Percentiles rank a stretch among this genome's conserved stretches.
phyloP scores from a whole-genome alignment of 1,140 invertebrate species.

The Hycleus cichorii region DNA sequence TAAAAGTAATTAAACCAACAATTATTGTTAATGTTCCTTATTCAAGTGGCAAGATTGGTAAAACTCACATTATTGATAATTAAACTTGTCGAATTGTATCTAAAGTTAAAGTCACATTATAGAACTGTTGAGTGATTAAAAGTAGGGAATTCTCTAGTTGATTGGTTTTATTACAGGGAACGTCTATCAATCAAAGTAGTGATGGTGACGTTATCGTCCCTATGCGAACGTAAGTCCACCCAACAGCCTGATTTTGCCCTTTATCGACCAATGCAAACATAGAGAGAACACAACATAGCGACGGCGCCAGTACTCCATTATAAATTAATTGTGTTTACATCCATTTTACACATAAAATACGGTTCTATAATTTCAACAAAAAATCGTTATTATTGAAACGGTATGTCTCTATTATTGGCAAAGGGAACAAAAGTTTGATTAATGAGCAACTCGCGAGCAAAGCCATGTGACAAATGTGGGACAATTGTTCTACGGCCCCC shows the following conservation, averaged over 20 bases:
- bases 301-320: conserved; percentile 21
- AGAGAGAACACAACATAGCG: conserved; percentile 7
- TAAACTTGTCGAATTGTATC: conserved; percentile 1
- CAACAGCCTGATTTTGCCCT: too few species aligned
- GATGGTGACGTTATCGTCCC: conserved; percentile 2
- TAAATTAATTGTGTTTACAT: conserved; percentile 31
- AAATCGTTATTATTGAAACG: conserved; percentile 3
- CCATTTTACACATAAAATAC: conserved; percentile 22
- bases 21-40: not conserved
- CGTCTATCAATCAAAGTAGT: conserved; percentile 23
- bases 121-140: conserved; percentile 10
- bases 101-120: conserved; percentile 14
- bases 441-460: not conserved
- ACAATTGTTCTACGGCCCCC: too few species aligned
- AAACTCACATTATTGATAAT: conserved; percentile 16
- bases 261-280: conserved; percentile 10
- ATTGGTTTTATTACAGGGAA: conserved; percentile 24
- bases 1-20: conserved; percentile 16
- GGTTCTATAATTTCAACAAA: not conserved
- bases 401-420: not conserved
- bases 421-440: conserved; percentile 9
- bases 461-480: too few species aligned
- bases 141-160: not conserved
- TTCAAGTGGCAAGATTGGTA: not conserved
- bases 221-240: not conserved